These are phyloP conservation scores for Caenorhabditis afra DNA, from an alignment of 2,888 invertebrate genomes.

Conservation along the genomic window DNA sequence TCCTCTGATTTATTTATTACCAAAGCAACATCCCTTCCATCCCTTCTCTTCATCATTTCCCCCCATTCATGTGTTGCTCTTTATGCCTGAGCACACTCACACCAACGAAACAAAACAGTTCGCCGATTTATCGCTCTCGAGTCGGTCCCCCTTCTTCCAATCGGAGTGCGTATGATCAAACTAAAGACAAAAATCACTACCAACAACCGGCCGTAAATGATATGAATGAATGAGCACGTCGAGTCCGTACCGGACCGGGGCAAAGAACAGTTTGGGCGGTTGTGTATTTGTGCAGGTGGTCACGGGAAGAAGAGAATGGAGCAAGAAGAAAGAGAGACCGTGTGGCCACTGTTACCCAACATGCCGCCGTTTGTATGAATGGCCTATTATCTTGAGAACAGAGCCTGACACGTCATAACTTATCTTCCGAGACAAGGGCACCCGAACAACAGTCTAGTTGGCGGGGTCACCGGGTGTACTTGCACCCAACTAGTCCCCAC, in stretches of 20 bases:
- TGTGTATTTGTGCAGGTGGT: slow-evolving; percentile 45
- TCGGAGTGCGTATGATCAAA: slow-evolving; percentile 9
- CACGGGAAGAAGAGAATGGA: slow-evolving; percentile 30
- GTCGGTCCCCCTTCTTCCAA: background rate
- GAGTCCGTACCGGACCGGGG: background rate
- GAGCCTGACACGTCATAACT: slow-evolving; percentile 17
- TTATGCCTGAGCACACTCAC: slow-evolving; percentile 18
- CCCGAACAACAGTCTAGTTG: slow-evolving; percentile 6
- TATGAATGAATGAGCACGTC: background rate
- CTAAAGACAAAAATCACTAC: slow-evolving; percentile 21
- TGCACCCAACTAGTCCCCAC: background rate
- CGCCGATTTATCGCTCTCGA: background rate
- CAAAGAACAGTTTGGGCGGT: slow-evolving; percentile 27
- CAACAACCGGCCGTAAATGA: slow-evolving; percentile 28
- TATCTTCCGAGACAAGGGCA: slow-evolving; percentile 7
- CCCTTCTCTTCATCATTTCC: too few species aligned
- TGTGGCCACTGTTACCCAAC: slow-evolving; percentile 23
- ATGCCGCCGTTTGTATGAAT: background rate
- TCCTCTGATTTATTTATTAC: slow-evolving; percentile 23
- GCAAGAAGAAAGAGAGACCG: background rate
- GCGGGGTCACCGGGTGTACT: background rate
- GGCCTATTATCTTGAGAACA: slow-evolving; percentile 9
- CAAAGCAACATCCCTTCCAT: too few species aligned
- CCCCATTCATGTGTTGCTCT: too few species aligned
- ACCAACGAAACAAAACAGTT: slow-evolving; percentile 33